These are phyloP conservation scores for Taxidea taxus DNA, from an alignment of 2,113 vertebrate genomes.

Conservation along the genomic window DNA sequence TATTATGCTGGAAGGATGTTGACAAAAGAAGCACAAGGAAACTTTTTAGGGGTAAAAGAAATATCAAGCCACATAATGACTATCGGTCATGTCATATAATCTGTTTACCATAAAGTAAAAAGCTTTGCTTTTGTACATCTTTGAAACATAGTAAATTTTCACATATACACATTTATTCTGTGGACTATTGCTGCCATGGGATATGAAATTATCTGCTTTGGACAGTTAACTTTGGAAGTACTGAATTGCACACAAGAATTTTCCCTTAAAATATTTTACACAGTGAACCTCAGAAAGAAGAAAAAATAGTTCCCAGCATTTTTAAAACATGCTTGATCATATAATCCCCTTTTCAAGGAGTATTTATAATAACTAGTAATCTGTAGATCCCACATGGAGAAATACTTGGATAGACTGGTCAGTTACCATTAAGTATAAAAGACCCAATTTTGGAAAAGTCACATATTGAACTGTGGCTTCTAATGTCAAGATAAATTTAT, in stretches of 20 bases:
- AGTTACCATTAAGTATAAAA: not conserved
- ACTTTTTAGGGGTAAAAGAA: not conserved
- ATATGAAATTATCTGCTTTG: not conserved
- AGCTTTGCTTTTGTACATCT: not conserved
- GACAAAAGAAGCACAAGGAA: not conserved
- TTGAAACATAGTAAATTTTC: not conserved
- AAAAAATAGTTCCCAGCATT: not conserved
- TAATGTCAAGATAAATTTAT: constrained; percentile 19
- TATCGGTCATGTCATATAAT: not conserved
- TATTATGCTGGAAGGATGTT: not conserved
- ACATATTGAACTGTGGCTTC: not conserved
- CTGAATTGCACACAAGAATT: not conserved
- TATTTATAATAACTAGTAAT: not conserved
- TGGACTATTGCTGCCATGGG: not conserved
- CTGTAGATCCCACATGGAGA: not conserved
- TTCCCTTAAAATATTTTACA: not conserved
- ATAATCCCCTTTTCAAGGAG: not conserved
- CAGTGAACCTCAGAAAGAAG: not conserved
- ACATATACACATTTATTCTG: not conserved
- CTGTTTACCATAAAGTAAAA: not conserved
- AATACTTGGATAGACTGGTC: not conserved
- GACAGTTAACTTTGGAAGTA: not conserved
- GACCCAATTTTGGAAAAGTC: not conserved
- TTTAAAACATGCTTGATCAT: not conserved
- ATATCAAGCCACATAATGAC: not conserved